A percentile compares a stretch with the other conserved stretches of the same genome.
Evolutionary conservation across 1,140 invertebrate species (phyloP).

Genomic region (Oedothorax gibbosus): DNA sequence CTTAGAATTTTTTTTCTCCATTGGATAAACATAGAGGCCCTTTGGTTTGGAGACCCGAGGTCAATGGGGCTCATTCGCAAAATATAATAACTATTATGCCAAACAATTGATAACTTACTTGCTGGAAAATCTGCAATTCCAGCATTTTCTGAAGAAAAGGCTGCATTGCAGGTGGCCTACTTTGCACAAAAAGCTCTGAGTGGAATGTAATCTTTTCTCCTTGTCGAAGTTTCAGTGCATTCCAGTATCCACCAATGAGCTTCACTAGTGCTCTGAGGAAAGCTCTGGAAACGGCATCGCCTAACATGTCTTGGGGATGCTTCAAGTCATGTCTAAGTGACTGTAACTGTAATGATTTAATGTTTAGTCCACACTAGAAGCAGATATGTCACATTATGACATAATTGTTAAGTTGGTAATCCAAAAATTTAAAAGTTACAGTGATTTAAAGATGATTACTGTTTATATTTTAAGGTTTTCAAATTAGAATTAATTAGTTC

Average conservation of each 20-base stretch:
- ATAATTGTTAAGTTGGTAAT: too few relatives aligned
- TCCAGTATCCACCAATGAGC: slow-evolving; percentile 92
- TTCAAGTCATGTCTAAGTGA: slow-evolving; percentile 66
- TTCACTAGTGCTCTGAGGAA: slow-evolving; percentile 87
- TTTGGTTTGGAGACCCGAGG: background rate
- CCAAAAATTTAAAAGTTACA: too few relatives aligned
- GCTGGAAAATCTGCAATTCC: slow-evolving; percentile 93
- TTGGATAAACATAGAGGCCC: too few relatives aligned
- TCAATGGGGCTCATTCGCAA: background rate
- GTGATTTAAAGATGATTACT: too few relatives aligned
- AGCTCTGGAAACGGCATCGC: slow-evolving; percentile 89
- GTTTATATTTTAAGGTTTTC: too few relatives aligned
- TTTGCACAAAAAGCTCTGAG: slow-evolving; percentile 85
- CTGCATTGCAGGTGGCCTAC: slow-evolving; percentile 82
- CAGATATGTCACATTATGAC: too few relatives aligned
- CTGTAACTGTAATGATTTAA: slow-evolving; percentile 64
- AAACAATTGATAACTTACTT: slow-evolving; percentile 74
- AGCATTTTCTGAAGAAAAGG: slow-evolving; percentile 91
- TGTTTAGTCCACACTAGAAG: too few relatives aligned
- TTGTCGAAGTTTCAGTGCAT: slow-evolving; percentile 77
- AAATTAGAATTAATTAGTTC: too few relatives aligned
- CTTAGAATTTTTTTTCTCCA: too few relatives aligned
- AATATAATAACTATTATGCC: background rate
- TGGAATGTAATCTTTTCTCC: slow-evolving; percentile 81
- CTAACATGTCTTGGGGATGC: slow-evolving; percentile 77